Base-by-base conservation (phyloP, 2,797 vertebrate species). In the Rhinichthys osculus region DNA sequence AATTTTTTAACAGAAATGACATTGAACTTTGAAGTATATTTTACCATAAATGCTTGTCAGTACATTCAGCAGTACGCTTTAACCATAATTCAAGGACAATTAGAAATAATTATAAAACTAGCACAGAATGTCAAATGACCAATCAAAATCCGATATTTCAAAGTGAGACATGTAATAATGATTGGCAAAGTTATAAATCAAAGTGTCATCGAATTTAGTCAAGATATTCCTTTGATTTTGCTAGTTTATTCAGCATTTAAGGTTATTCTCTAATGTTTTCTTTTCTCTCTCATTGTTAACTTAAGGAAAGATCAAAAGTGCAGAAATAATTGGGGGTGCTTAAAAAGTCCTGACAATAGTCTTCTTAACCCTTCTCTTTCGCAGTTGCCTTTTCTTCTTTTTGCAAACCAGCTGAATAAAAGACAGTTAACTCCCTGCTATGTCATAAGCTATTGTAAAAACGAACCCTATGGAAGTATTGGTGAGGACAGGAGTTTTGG, bases 281-380 rank as follows among this genome's bases (percentile, higher is more conserved):
- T 47, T 66, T 79, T 80, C 7, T 62, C 76, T 40, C 33, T 23
- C 64, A 30, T 40, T 54, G 47, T 81, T 54, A 57, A 27, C 47
- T 40, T 47, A 40, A 57, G 80, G 47, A 67, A 81, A 81, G 47
- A 57, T 80, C 40, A 71, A 35, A 66, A 52, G 44, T 50, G 64
- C 64, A 81, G 64, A 81, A 33, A 80, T 80, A 81, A 81, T 81
- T 81, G 78, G 11, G 30, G 7, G 17, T 66, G 42, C 17, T 80
- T 66, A 66, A 66, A 79, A 66, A 64, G 57, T 62, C 77, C 38
- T 78, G 16, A 78, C n/a, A 44, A 80, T 80, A 38, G 42, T 38
- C 79, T 52, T 8, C 30, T 81, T 38, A 81, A 52, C 64, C 64
- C 30, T 52, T 44, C 62, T 35, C 44, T 69, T 11, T 30, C 3